Percentiles rank a stretch among this genome's conserved stretches.
Evolutionary conservation across 2,113 vertebrate genomes (phyloP).

Genomic region (Peucedramus taeniatus): DNA sequence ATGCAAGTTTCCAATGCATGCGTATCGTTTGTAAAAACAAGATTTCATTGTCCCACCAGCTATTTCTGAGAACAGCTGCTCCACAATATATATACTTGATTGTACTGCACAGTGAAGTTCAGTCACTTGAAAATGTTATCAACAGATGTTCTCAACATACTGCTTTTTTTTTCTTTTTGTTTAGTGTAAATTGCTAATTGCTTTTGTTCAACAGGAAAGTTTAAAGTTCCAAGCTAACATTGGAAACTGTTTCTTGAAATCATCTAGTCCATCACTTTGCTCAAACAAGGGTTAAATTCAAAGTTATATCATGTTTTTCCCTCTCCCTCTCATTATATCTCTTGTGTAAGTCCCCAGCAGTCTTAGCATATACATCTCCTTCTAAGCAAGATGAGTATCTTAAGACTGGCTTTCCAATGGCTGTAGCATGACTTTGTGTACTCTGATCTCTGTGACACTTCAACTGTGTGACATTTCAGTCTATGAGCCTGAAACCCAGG

Average conservation of each 20-base stretch:
- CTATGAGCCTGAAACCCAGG: neutral
- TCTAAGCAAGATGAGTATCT: neutral
- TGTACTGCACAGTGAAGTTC: neutral
- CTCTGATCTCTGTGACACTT: neutral
- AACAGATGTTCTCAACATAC: neutral
- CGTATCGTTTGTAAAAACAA: neutral
- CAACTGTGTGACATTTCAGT: neutral
- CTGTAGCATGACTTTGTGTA: neutral
- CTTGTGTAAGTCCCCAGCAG: rapidly evolving
- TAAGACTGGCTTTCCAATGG: neutral
- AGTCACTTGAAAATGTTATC: neutral
- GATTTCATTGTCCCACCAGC: neutral
- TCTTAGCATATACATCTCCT: neutral
- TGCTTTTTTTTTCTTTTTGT: no score
- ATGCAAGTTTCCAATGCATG: neutral
- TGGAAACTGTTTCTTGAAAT: neutral
- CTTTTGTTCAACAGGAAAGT: neutral
- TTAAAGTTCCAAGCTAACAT: neutral
- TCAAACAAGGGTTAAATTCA: neutral
- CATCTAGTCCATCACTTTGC: neutral
- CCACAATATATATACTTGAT: neutral
- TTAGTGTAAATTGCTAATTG: neutral
- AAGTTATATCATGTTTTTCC: neutral
- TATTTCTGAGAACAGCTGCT: neutral
- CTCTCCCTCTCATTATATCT: neutral